A percentile compares a stretch with the other conserved stretches of the same genome.
These are phyloP conservation scores for Altica lythri DNA, from an alignment of 2,888 invertebrate species.

Conservation along the genomic window DNA sequence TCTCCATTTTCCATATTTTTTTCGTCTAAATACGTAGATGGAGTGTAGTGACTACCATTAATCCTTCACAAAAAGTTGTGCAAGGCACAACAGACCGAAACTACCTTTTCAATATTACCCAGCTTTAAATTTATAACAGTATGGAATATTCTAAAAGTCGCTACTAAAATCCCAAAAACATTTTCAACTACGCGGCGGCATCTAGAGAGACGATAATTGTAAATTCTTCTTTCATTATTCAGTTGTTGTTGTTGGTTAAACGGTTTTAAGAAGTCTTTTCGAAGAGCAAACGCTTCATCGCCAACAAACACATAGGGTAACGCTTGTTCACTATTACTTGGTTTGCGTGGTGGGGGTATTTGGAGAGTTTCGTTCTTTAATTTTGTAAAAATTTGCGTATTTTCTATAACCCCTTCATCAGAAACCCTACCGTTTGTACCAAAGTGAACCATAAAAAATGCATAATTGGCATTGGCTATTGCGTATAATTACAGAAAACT, in stretches of 20 bases:
- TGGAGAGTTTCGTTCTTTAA: background rate
- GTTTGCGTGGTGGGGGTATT: background rate
- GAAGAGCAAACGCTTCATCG: conserved; percentile 7
- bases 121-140: background rate
- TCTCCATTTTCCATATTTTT: background rate
- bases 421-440: too few species aligned
- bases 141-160: conserved; percentile 1
- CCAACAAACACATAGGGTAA: conserved; percentile 7
- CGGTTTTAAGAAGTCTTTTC: conserved; percentile 9
- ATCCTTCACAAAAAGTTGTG: background rate
- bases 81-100: background rate
- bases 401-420: too few species aligned
- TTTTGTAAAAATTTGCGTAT: background rate
- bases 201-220: conserved; percentile 6
- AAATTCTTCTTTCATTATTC: conserved; percentile 4
- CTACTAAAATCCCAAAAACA: conserved; percentile 3
- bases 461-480: too few species aligned
- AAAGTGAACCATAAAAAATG: too few species aligned
- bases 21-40: background rate
- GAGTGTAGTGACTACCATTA: background rate
- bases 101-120: background rate
- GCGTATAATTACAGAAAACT: too few species aligned
- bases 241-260: conserved; percentile 1
- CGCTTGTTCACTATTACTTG: background rate
- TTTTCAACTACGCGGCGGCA: background rate